Evolutionary conservation across 2,113 vertebrate genomes (phyloP).

Genomic region (Hystrix cristata): DNA sequence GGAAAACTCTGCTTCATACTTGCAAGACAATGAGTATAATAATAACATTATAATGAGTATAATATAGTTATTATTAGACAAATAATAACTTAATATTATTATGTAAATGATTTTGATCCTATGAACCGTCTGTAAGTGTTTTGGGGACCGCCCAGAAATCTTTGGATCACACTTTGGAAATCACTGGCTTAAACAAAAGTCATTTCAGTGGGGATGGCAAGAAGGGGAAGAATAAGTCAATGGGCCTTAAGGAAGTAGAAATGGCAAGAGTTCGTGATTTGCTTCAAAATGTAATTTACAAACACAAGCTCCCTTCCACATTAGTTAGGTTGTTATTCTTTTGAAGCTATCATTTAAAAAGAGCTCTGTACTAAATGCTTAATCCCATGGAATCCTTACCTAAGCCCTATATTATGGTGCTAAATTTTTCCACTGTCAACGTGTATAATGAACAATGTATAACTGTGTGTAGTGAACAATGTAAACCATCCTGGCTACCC

Average conservation of each 20-base stretch:
- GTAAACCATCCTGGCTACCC: neutral
- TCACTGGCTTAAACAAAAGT: neutral
- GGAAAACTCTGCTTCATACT: slow-evolving; percentile 21
- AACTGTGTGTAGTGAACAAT: neutral
- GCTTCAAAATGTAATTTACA: slow-evolving; percentile 42
- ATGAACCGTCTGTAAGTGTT: neutral
- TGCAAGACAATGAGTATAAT: neutral
- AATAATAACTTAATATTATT: neutral
- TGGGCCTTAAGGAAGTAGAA: neutral
- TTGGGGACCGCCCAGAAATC: neutral
- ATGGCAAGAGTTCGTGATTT: neutral
- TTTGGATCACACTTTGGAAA: neutral
- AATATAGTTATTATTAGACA: too few species aligned
- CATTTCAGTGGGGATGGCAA: neutral
- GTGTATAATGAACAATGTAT: neutral
- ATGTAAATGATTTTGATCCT: slow-evolving; percentile 24
- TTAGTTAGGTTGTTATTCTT: slow-evolving; percentile 3
- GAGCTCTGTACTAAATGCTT: neutral
- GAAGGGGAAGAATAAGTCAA: neutral
- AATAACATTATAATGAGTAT: too few species aligned
- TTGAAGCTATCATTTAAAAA: neutral
- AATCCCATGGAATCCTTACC: slow-evolving; percentile 6
- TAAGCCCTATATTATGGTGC: neutral
- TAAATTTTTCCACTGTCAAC: neutral
- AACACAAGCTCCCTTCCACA: neutral